phyloP scores from a whole-genome alignment of 2,113 vertebrate species.

The Fregetta grallaria region DNA sequence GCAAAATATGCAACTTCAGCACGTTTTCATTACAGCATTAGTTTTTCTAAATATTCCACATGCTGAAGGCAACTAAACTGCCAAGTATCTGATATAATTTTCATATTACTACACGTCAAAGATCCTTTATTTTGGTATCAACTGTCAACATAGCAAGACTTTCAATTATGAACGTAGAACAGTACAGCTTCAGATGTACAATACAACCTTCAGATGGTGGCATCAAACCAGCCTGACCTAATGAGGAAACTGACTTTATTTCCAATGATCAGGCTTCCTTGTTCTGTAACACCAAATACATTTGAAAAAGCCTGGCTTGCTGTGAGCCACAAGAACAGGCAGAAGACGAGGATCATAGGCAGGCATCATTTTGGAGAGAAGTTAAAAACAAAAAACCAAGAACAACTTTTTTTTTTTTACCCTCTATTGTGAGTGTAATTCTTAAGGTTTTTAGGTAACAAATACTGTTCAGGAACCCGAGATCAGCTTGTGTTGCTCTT shows the following conservation, averaged over 20 bases:
- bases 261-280: neutral
- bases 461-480: neutral
- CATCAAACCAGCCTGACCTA: neutral
- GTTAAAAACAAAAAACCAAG: neutral
- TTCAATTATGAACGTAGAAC: neutral
- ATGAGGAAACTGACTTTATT: neutral
- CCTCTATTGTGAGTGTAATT: neutral
- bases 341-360: neutral
- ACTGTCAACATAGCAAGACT: neutral
- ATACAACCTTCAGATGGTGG: neutral
- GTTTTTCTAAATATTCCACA: neutral
- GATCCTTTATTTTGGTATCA: neutral
- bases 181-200: neutral
- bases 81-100: neutral
- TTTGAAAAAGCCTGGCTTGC: neutral
- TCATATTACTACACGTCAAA: neutral
- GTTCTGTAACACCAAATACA: neutral
- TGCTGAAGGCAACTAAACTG: neutral
- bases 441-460: neutral
- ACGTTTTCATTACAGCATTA: neutral
- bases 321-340: neutral
- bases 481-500: neutral
- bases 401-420: neutral
- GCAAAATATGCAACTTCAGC: neutral
- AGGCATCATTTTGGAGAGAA: neutral